A percentile compares a stretch with the other conserved stretches of the same genome.
Evolutionary conservation across 2,888 invertebrate genomes (phyloP).

Genomic region (Cotesia congregata): DNA sequence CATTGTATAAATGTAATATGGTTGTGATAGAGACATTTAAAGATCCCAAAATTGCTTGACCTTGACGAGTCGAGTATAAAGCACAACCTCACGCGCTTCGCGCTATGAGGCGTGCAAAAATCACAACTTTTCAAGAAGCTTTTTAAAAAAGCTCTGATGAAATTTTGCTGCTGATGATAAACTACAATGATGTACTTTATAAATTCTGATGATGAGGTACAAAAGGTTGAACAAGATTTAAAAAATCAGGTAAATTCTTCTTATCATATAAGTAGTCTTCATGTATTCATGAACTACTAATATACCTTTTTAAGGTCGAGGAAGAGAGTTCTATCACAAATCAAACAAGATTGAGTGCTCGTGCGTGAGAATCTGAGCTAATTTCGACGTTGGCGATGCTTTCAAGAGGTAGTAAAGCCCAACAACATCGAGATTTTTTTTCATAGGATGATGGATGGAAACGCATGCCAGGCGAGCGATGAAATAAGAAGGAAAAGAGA

Average conservation of each 20-base stretch:
- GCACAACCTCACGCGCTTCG: too few relatives aligned
- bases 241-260: background rate
- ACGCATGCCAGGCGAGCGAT: conserved; percentile 26
- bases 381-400: background rate
- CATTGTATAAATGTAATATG: too few relatives aligned
- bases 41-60: too few relatives aligned
- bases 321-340: conserved; percentile 24
- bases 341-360: conserved; percentile 34
- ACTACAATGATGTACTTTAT: background rate
- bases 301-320: background rate
- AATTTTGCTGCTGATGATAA: too few relatives aligned
- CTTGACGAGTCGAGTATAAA: too few relatives aligned
- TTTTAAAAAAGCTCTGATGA: too few relatives aligned
- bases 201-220: background rate
- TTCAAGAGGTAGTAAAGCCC: conserved; percentile 49
- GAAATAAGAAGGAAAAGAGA: background rate
- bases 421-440: conserved; percentile 58
- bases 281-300: background rate
- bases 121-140: too few relatives aligned
- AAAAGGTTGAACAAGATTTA: background rate
- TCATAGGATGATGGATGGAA: conserved; percentile 60
- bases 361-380: conserved; percentile 30
- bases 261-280: background rate
- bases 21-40: too few relatives aligned
- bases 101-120: too few relatives aligned